A percentile compares a stretch with the other conserved stretches of the same genome.
Evolutionary conservation across 2,888 invertebrate species (phyloP).

Genomic region (Eristalinus sepulchralis): DNA sequence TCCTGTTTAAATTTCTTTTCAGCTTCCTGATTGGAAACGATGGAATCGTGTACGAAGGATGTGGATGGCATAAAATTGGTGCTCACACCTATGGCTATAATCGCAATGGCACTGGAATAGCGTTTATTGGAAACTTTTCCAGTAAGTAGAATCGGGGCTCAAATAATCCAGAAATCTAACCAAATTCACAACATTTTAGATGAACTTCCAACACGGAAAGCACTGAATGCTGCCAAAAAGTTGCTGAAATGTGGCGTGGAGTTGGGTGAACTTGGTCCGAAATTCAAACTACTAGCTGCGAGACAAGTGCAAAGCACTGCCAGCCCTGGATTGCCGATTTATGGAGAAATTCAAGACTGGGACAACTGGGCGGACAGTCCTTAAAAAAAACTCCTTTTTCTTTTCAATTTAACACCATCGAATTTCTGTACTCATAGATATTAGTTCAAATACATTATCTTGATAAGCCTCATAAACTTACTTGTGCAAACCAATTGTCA

Average conservation of each 20-base stretch:
- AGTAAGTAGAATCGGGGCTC: constrained; percentile 75
- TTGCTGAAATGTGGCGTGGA: constrained; percentile 81
- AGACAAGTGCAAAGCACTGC: constrained; percentile 80
- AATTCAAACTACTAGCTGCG: constrained; percentile 81
- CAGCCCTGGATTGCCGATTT: constrained; percentile 82
- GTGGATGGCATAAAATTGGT: constrained; percentile 84
- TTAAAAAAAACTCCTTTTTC: constrained; percentile 10
- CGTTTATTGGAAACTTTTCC: constrained; percentile 83
- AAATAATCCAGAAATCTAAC: neutral
- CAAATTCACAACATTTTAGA: constrained; percentile 75
- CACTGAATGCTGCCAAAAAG: constrained; percentile 79
- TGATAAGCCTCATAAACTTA: no score
- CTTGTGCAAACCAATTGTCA: no score
- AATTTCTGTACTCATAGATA: neutral
- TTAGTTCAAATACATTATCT: neutral
- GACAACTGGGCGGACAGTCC: constrained; percentile 77
- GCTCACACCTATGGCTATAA: constrained; percentile 84
- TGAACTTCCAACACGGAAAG: constrained; percentile 78
- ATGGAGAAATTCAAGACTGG: constrained; percentile 82
- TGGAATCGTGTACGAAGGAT: constrained; percentile 85
- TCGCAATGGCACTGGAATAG: constrained; percentile 84
- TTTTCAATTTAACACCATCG: neutral
- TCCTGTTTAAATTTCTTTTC: constrained; percentile 15
- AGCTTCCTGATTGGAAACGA: constrained; percentile 85
- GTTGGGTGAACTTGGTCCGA: constrained; percentile 78